Conservation (phyloP, 2,797 vertebrate genomes). For the Bovichtus diacanthus region DNA sequence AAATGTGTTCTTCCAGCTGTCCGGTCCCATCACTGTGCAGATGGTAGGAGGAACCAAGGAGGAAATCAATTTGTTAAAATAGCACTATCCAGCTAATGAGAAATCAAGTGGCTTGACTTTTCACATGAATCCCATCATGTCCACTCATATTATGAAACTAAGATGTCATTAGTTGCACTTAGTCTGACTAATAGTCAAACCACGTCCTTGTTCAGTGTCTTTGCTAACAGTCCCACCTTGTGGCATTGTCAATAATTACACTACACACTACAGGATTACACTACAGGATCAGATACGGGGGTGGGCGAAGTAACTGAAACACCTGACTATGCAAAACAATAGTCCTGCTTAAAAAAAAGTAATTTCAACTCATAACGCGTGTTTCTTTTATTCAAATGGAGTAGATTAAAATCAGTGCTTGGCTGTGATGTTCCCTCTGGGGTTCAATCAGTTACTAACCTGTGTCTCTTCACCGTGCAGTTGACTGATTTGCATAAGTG, state of each 20-base stretch:
- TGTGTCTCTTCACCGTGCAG: no score
- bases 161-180: conserved; percentile 69
- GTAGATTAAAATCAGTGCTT: background rate
- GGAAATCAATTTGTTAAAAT: conserved; percentile 75
- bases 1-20: conserved; percentile 77
- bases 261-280: no score
- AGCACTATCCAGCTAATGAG: conserved; percentile 78
- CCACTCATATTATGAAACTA: conserved; percentile 71
- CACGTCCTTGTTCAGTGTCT: conserved; percentile 25
- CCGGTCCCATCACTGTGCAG: conserved; percentile 70
- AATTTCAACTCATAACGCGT: background rate
- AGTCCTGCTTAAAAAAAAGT: background rate
- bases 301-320: background rate
- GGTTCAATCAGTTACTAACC: no score
- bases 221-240: conserved; percentile 72
- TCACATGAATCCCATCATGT: conserved; percentile 78
- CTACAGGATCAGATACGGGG: fast-evolving
- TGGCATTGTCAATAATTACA: conserved; percentile 61
- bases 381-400: background rate
- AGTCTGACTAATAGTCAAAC: conserved; percentile 46
- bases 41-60: conserved; percentile 66
- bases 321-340: background rate
- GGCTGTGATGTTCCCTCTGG: no score
- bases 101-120: conserved; percentile 81
- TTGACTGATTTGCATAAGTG: no score